These are phyloP conservation scores for Carassius auratus DNA, from an alignment of 2,113 vertebrate species.

Conservation along the genomic window DNA sequence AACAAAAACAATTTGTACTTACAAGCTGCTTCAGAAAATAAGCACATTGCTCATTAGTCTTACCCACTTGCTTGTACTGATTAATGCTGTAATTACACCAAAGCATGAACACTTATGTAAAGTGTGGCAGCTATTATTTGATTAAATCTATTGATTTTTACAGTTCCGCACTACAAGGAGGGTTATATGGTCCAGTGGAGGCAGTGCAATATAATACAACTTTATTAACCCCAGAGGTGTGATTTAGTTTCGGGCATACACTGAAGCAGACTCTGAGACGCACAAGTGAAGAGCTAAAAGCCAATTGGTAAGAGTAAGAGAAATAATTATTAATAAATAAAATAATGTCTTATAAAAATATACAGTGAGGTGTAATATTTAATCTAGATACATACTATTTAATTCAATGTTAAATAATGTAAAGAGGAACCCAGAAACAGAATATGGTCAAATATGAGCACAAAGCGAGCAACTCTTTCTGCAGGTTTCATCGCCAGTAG, in stretches of 20 bases:
- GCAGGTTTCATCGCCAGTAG: too few species aligned
- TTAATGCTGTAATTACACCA: background rate
- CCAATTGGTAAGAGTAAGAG: background rate
- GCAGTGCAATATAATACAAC: background rate
- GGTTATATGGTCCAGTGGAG: background rate
- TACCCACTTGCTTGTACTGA: background rate
- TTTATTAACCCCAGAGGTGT: background rate
- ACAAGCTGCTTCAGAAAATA: background rate
- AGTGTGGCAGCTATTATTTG: constrained; percentile 22
- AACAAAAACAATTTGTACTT: background rate
- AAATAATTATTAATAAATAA: too few species aligned
- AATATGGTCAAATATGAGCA: background rate
- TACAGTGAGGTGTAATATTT: too few species aligned
- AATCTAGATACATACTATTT: too few species aligned
- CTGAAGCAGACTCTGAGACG: background rate
- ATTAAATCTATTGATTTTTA: constrained; percentile 11
- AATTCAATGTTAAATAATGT: background rate
- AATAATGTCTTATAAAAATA: background rate
- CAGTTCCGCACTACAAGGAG: background rate
- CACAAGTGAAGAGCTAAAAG: background rate
- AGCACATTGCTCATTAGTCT: background rate
- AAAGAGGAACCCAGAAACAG: background rate
- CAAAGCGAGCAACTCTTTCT: background rate
- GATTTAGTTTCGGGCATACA: background rate
- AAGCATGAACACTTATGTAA: background rate